These are phyloP conservation scores for Thymelicus lineola DNA, from an alignment of 2,888 invertebrate genomes.

Conservation along the genomic window DNA sequence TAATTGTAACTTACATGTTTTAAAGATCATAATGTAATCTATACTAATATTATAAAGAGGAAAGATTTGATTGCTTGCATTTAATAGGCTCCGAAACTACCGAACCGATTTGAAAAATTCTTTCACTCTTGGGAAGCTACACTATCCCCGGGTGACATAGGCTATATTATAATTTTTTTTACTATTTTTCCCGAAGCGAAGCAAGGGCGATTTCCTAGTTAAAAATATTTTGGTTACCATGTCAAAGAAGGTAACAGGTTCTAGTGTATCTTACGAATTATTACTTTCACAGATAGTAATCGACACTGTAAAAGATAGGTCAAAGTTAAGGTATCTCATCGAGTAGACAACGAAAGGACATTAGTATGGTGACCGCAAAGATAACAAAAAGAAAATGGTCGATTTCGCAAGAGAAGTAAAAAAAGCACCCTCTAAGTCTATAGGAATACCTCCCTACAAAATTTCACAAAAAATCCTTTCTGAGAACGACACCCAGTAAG, in stretches of 20 bases:
- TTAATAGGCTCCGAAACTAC: too few species aligned
- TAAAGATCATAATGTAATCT: too few species aligned
- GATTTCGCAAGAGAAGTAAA: conserved; percentile 10
- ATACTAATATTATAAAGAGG: too few species aligned
- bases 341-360: conserved; percentile 60
- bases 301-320: not conserved
- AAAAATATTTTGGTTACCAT: too few species aligned
- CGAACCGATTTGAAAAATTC: too few species aligned
- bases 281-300: not conserved
- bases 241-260: not conserved
- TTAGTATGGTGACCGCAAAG: conserved; percentile 64
- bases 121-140: too few species aligned
- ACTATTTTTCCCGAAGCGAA: too few species aligned
- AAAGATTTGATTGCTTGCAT: too few species aligned
- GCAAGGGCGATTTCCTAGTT: too few species aligned
- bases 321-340: not conserved
- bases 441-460: not conserved
- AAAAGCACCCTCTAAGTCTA: conserved; percentile 6
- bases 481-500: not conserved
- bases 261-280: not conserved
- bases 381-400: conserved; percentile 46
- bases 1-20: too few species aligned
- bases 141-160: too few species aligned
- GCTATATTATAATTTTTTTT: too few species aligned
- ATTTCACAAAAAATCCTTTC: conserved; percentile 2